These are phyloP conservation scores for Sarcophaga peregrina DNA, from an alignment of 1,140 invertebrate genomes.

Conservation along the genomic window DNA sequence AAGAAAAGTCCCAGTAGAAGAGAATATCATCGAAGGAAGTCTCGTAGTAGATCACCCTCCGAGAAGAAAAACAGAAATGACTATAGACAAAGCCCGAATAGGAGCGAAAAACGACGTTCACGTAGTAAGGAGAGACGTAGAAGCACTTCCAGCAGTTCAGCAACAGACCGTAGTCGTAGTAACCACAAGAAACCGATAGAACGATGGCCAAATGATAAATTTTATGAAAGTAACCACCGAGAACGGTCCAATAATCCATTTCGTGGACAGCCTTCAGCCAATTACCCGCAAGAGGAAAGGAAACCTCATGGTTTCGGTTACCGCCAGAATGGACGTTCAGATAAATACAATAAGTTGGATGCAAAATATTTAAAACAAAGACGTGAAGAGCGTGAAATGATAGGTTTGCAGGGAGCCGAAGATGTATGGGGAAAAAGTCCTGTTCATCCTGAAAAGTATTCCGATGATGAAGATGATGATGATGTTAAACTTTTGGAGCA, in stretches of 20 bases:
- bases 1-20: not conserved
- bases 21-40: not conserved
- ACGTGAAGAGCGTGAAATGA: constrained; percentile 77
- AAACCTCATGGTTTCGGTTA: constrained; percentile 16
- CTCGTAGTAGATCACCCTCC: not conserved
- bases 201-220: constrained; percentile 67
- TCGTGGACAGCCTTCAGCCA: constrained; percentile 44
- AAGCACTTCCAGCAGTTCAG: not conserved
- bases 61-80: not conserved
- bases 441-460: constrained; percentile 70
- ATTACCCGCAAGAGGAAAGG: not conserved
- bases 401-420: constrained; percentile 75
- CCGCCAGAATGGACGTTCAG: not conserved
- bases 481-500: constrained; percentile 58
- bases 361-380: constrained; percentile 72
- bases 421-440: constrained; percentile 82
- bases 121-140: not conserved
- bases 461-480: constrained; percentile 48
- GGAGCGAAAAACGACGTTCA: not conserved
- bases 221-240: constrained; percentile 51
- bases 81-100: not conserved
- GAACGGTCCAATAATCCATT: constrained; percentile 54
- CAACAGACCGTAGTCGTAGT: not conserved
- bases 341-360: constrained; percentile 47
- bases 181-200: constrained; percentile 48